Conservation (phyloP, 2,888 invertebrate species). For the Actias luna region DNA sequence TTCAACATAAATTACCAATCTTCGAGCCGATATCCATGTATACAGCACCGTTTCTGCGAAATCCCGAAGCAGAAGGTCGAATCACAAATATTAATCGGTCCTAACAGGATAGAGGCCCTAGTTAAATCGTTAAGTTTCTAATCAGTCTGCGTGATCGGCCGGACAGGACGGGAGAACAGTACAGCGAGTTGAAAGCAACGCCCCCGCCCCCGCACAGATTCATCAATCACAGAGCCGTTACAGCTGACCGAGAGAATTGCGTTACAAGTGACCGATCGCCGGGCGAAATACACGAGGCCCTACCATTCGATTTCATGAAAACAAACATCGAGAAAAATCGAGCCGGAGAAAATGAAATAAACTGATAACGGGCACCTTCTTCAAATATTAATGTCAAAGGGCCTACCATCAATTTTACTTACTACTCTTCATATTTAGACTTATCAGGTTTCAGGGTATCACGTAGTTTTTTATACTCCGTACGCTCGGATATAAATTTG, state of each 20-base stretch:
- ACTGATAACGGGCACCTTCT: not conserved
- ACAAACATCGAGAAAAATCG: not conserved
- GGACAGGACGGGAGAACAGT: not conserved
- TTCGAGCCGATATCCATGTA: no score
- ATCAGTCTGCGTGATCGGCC: not conserved
- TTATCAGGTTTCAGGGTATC: no score
- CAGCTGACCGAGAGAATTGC: slow-evolving; percentile 8
- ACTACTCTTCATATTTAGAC: no score
- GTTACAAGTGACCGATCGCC: slow-evolving; percentile 10
- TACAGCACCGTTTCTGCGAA: no score
- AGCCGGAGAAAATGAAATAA: not conserved
- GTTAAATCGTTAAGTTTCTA: not conserved
- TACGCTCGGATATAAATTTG: no score
- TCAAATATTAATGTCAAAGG: not conserved
- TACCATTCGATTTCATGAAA: slow-evolving; percentile 1
- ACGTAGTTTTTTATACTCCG: no score
- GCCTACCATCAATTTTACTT: no score
- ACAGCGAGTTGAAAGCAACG: not conserved
- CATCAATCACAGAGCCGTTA: slow-evolving; percentile 1
- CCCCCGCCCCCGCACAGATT: not conserved
- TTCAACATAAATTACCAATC: no score
- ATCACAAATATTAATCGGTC: not conserved
- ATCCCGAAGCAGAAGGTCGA: no score
- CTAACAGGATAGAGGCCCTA: not conserved
- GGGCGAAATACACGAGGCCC: not conserved